Evolutionary conservation across 2,888 invertebrate genomes (phyloP), one percentile per base, ranked within the genome.

Genomic region (Eristalis tenax): DNA sequence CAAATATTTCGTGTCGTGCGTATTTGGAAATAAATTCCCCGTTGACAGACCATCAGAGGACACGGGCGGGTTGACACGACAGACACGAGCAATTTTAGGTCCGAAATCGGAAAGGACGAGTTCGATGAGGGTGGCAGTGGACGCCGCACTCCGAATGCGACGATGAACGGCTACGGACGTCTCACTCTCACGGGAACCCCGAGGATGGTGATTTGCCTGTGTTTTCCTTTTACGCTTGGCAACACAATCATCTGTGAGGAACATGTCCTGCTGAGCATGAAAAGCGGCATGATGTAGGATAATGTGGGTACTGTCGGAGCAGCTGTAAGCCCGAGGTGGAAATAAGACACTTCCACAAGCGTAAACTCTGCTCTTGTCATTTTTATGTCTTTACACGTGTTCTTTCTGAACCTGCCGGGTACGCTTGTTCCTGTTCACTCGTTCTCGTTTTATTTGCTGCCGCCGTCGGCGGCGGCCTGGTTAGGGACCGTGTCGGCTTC

Each of bases 11-110:
- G 32, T 65, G 38, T 28, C 28, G n/a, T 28, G 38, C 32, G 63
- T 73, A 79, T 79, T 71, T 59, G 66, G 71, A 73, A 73, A 79
- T 79, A 79, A 66, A 66, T 79, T 66, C 73, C 43, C 65, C 59
- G 43, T 66, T 59, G 79, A 73, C 71, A 66, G 38, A 38, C 38
- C 23, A 61, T n/a, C n/a, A n/a, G n/a, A n/a, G n/a, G 32, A 78
- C 57, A 65, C 71, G 23, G 64, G 38, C 40, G 57, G 64, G 59
- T 40, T 79, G 23, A 73, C 59, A 65, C 71, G 71, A 66, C 65
- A 66, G 59, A 40, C 65, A 71, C 43, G 43, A 40, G 71, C 38
- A 57, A 71, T 71, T 79, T 65, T 57, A 65, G 28, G 61, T n/a
- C 56, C 35, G 18, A 61, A 68, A 59, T 18, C 28, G 8, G 68